Percentiles rank a stretch among this genome's conserved stretches.
These are phyloP conservation scores for Anthoptus insignis DNA, from an alignment of 2,888 invertebrate genomes.

Conservation along the genomic window DNA sequence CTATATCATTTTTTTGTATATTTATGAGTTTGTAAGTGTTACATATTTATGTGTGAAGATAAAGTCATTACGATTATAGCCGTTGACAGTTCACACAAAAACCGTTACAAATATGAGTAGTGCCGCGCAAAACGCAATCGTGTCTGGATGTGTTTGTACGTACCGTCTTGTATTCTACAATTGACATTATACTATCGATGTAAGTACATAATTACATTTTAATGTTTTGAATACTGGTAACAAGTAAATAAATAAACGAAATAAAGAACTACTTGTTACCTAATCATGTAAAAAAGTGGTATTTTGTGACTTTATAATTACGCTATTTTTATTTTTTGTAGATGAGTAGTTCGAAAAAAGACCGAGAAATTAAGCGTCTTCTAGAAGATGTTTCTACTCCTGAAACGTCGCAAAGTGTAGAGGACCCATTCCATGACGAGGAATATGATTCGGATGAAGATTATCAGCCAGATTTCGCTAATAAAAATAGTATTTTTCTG, in stretches of 20 bases:
- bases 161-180: not conserved
- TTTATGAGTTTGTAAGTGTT: not conserved
- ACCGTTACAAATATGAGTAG: constrained; percentile 1
- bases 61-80: not conserved
- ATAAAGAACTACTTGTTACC: not conserved
- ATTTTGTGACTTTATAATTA: constrained; percentile 6
- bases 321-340: not conserved
- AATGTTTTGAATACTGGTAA: constrained; percentile 5
- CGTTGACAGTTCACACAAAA: not conserved
- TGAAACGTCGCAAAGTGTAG: not conserved
- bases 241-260: constrained; percentile 2
- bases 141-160: constrained; percentile 5
- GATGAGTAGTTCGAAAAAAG: constrained; percentile 3
- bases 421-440: constrained; percentile 1
- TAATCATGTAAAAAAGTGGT: not conserved
- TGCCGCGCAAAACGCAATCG: constrained; percentile 5
- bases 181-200: not conserved
- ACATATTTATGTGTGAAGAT: constrained; percentile 2
- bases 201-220: not conserved
- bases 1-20: not conserved
- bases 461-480: constrained; percentile 9
- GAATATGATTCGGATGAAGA: constrained; percentile 5
- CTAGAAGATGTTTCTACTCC: constrained; percentile 3
- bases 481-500: not conserved
- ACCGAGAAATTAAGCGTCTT: constrained; percentile 4